Base-by-base conservation (phyloP, 2,797 vertebrate species). In the Alectoris magna region DNA sequence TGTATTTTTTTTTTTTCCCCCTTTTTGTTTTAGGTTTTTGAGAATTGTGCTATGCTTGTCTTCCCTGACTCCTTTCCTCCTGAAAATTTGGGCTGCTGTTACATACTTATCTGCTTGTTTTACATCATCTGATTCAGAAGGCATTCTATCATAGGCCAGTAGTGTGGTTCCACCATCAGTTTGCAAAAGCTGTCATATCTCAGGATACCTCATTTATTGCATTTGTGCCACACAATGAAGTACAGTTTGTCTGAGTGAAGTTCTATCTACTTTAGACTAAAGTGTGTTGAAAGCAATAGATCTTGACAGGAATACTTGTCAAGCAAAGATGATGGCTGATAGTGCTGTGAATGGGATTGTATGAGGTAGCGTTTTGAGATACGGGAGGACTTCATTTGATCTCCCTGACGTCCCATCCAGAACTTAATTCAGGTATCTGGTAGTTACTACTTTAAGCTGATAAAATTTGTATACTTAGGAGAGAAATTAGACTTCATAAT, bases 1-100 rank as follows among this genome's bases (percentile, higher is more conserved):
- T 93, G 55, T 31, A 23, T 87, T 91, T 84, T 87, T 69, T 84
- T 87, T 69, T 41, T 63, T 29, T 9, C 9, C 29, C 18, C 8
- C 17, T 41, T 41, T 83, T 81, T 88, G 84, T 87, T 79, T 72
- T n/a, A 34, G 49, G 22, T 31, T 93, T 49, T 70, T 36, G 22
- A 46, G 55, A 74, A 4, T 36, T 34, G 14, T 8, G 14, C 39
- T 8, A 1, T 0, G 1, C 31, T 85, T n/a, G 23, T 6, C 51
- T 91, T 64, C 31, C 14, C 53, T 1, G 5, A 9, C 60, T 64
- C n/a, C 38, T 79, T 53, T 91, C 36, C 31, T 68, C 16, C 73
- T 24, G 18, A 38, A 44, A n/a, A 10, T 46, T 41, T 14, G n/a
- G 2, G 43, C 10, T 84, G 26, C 53, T 77, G 5, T 39, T 71